Base-by-base conservation (phyloP, 2,797 vertebrate genomes). In the Rhinophrynus dorsalis region DNA sequence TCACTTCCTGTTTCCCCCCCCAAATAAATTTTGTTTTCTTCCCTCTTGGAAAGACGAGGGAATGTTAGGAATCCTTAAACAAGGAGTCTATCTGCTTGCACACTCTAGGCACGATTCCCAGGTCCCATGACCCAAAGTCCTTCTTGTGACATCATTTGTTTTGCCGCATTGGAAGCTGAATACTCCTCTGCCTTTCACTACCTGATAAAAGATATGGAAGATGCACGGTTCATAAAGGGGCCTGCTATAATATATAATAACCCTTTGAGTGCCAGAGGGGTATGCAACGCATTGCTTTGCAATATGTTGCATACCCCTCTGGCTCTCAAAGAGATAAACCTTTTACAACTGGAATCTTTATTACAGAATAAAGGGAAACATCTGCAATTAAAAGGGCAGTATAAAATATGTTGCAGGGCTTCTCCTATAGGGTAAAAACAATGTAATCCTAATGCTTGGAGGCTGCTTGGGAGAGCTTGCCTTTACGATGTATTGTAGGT, bases 41-140 rank as follows among this genome's bases (percentile, higher is more conserved):
- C 32, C 18, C 27, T 65, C 37, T 15, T 42, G 44, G 60, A 65
- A 47, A 20, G 17, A 62, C 12, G 17, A 26, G 52, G 63, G 60
- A 72, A 72, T 72, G 30, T 44, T 37, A 57, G 52, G 68, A 72
- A 72, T 72, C 17, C 58, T 37, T 51, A 37, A 65, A 64, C 64
- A 72, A 61, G 47, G 35, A 56, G 23, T 26, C 10, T 58, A 32
- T 38, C 18, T 20, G 7, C 54, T 45, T n/a, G 17, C 24, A 32
- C 17, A n/a, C 40, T 17, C 50, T 32, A 57, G 52, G 15, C 59
- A 56, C 23, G 32, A 45, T 54, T 50, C 35, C 18, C 26, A 38
- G 20, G 23, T 62, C 68, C 35, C 61, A 44, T 72, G 68, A 72
- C 68, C 45, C 15, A 48, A 20, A 24, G 21, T 50, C 26, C 5